Evolutionary conservation across 1,140 invertebrate species (phyloP).

Genomic region (Zaprionus davidi): DNA sequence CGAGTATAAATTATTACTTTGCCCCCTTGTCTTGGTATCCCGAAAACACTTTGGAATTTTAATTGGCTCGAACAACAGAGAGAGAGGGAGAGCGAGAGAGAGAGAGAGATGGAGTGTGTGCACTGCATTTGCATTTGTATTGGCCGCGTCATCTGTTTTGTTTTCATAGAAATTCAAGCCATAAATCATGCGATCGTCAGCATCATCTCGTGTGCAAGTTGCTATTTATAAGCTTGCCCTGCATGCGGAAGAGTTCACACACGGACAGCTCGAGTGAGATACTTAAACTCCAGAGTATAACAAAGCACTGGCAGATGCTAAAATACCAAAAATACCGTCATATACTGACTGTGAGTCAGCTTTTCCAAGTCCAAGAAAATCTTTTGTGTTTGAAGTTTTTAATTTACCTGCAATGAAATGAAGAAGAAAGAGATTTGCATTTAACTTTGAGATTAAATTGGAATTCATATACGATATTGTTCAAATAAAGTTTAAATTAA

Average conservation of each 20-base stretch:
- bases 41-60: constrained; percentile 65
- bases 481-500: no score
- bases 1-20: constrained; percentile 68
- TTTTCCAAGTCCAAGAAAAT: background rate
- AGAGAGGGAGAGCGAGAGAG: background rate
- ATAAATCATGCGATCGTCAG: constrained; percentile 53
- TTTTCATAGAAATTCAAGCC: constrained; percentile 30
- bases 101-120: background rate
- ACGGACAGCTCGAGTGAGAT: constrained; percentile 3
- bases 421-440: background rate
- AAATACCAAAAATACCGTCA: background rate
- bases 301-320: constrained; percentile 15
- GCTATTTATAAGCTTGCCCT: constrained; percentile 34
- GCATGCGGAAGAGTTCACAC: constrained; percentile 51
- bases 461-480: background rate
- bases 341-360: background rate
- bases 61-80: constrained; percentile 49
- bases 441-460: background rate
- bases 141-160: constrained; percentile 37
- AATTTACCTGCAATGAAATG: constrained; percentile 40
- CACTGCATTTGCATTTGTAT: constrained; percentile 31
- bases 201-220: background rate
- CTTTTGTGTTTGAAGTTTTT: background rate
- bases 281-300: constrained; percentile 6
- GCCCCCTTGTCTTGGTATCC: constrained; percentile 23